Conservation (phyloP, 1,140 invertebrate species). For the Portunus trituberculatus region DNA sequence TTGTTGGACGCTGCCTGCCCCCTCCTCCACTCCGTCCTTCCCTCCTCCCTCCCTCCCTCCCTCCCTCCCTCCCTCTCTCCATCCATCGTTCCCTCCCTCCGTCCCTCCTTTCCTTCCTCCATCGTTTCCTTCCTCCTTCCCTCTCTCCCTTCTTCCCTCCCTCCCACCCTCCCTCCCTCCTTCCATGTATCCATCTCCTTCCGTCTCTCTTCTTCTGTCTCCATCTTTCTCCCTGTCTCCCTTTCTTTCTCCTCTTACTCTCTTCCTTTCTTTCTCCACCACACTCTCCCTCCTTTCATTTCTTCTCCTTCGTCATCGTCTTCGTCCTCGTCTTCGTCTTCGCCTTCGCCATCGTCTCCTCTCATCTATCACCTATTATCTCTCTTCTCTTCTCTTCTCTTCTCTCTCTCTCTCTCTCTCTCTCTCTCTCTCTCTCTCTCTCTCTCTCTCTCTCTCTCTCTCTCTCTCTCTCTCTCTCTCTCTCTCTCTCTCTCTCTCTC, state of each 20-base stretch:
- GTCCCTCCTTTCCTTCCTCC: background rate
- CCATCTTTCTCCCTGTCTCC: background rate
- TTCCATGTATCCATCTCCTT: background rate
- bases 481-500: slow-evolving; percentile 33
- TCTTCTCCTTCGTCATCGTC: background rate
- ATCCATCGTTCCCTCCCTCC: background rate
- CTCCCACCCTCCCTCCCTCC: background rate
- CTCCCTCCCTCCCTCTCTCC: background rate
- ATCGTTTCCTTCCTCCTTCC: background rate
- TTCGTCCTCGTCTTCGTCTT: no score
- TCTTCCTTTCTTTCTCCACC: background rate
- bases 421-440: slow-evolving; percentile 40
- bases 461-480: background rate
- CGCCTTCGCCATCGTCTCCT: background rate
- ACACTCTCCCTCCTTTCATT: background rate
- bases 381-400: background rate
- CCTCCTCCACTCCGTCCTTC: background rate
- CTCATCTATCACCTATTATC: background rate
- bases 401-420: slow-evolving; percentile 7
- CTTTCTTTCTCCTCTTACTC: background rate
- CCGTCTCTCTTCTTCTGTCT: background rate
- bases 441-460: slow-evolving; percentile 22
- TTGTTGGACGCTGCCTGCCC: background rate
- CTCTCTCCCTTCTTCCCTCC: background rate
- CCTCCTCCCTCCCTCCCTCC: background rate